A percentile compares a stretch with the other conserved stretches of the same genome.
Conservation (phyloP, 2,113 vertebrate species). For the Coryphaenoides rupestris region DNA sequence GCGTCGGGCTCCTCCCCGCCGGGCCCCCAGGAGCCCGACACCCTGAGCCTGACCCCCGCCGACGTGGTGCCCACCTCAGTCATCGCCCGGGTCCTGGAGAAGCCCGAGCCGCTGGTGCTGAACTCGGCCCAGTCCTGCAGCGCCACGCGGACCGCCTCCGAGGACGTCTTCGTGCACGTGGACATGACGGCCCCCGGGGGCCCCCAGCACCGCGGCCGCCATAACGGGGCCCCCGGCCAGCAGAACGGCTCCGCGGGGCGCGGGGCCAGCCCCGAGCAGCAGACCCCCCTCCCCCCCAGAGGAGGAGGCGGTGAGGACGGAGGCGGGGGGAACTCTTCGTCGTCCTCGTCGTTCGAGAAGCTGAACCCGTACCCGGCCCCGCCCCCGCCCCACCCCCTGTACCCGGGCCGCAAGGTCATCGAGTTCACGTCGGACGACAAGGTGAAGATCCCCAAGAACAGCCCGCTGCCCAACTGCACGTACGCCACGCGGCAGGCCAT, state of each 20-base stretch:
- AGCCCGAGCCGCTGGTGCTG: conserved; percentile 91
- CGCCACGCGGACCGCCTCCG: conserved; percentile 81
- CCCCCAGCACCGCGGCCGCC: conserved; percentile 32
- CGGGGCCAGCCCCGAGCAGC: conserved; percentile 61
- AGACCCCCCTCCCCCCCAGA: conserved; percentile 66
- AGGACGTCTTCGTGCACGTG: conserved; percentile 96
- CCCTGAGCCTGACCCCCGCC: conserved; percentile 73
- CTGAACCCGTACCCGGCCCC: conserved; percentile 84
- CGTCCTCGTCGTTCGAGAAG: conserved; percentile 61
- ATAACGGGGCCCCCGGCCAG: conserved; percentile 62
- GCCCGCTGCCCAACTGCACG: conserved; percentile 94
- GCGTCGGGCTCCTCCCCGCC: conserved; percentile 55
- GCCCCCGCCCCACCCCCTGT: conserved; percentile 72
- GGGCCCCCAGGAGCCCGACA: conserved; percentile 66
- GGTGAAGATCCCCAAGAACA: conserved; percentile 93
- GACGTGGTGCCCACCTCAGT: conserved; percentile 92
- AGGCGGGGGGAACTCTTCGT: neutral
- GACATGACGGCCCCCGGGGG: conserved; percentile 84
- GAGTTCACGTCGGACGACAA: conserved; percentile 94
- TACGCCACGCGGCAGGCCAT: conserved; percentile 97
- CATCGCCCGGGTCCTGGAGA: conserved; percentile 94
- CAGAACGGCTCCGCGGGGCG: conserved; percentile 81
- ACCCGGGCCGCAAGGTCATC: conserved; percentile 91
- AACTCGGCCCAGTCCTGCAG: conserved; percentile 93
- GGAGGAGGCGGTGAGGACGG: conserved; percentile 40